Percentiles rank a stretch among this genome's conserved stretches.
Evolutionary conservation across 2,797 vertebrate genomes (phyloP).

Genomic region (Pseudocheirus occidentalis): DNA sequence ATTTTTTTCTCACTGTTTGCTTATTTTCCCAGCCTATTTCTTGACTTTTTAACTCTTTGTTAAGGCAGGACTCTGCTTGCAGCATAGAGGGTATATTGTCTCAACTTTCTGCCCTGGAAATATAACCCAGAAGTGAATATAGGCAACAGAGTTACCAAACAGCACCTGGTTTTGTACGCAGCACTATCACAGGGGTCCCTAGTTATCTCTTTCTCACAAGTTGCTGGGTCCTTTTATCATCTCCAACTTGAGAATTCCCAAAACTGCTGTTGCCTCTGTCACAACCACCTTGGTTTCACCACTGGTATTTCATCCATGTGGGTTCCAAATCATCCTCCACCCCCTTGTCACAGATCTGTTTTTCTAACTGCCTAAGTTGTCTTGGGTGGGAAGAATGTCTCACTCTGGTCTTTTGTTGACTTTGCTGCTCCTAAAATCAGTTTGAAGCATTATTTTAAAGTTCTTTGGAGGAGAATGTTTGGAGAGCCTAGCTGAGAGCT

Average conservation of each 20-base stretch:
- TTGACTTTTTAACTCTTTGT: no score
- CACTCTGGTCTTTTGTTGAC: neutral
- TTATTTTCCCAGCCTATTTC: no score
- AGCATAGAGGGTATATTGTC: no score
- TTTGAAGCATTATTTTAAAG: neutral
- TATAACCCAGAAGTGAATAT: neutral
- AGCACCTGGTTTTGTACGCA: neutral
- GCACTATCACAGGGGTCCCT: neutral
- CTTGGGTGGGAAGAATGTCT: neutral
- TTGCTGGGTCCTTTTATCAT: neutral
- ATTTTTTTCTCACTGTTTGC: no score
- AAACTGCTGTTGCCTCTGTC: neutral
- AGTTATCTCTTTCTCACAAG: neutral
- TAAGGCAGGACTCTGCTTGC: no score
- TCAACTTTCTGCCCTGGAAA: neutral
- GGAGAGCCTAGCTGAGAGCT: neutral
- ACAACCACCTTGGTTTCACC: neutral
- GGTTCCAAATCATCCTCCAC: neutral
- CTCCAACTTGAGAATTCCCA: neutral
- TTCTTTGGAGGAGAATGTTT: neutral
- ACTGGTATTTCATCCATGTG: neutral
- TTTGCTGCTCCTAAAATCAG: neutral
- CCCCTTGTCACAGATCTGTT: neutral
- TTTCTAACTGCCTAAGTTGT: neutral
- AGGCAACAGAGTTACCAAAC: neutral